A percentile compares a stretch with the other conserved stretches of the same genome.
phyloP scores from a whole-genome alignment of 2,113 vertebrate genomes.

The Sinocyclocheilus anophthalmus region DNA sequence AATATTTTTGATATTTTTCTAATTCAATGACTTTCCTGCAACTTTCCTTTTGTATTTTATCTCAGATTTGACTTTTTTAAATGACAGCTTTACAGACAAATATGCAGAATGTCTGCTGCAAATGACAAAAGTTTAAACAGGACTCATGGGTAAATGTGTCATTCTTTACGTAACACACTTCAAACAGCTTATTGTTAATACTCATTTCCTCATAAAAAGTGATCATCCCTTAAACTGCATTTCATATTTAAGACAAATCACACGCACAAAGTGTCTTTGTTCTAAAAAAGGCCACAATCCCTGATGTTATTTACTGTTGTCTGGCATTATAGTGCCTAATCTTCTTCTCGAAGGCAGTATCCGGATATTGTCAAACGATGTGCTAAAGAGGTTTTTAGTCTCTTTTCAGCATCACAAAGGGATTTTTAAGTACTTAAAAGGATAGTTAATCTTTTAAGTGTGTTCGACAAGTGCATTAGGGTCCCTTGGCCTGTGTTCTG shows the following conservation, averaged over 20 bases:
- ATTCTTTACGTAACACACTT: conserved; percentile 50
- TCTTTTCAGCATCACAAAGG: conserved; percentile 51
- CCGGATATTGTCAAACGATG: conserved; percentile 52
- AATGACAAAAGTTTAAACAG: conserved; percentile 43
- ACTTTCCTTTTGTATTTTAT: conserved; percentile 9
- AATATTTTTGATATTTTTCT: not conserved
- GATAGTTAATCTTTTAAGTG: conserved; percentile 65
- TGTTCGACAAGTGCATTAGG: conserved; percentile 55
- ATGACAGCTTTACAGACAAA: not conserved
- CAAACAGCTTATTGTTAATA: conserved; percentile 46
- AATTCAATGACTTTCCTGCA: not conserved
- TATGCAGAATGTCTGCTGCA: conserved; percentile 11
- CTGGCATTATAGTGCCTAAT: conserved; percentile 57
- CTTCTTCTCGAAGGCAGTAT: conserved; percentile 48
- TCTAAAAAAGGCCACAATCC: conserved; percentile 45
- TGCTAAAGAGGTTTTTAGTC: conserved; percentile 54
- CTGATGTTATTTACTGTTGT: conserved; percentile 62
- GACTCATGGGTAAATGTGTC: conserved; percentile 49
- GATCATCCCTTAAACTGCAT: conserved; percentile 54
- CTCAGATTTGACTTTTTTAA: not conserved
- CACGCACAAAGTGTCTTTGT: conserved; percentile 48
- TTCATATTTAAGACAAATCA: conserved; percentile 42
- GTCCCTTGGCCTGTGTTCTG: conserved; percentile 14
- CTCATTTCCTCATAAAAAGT: conserved; percentile 48
- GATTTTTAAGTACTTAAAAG: conserved; percentile 64